Evolutionary conservation across 2,113 vertebrate species (phyloP).

Genomic region (Lycocorax pyrrhopterus): DNA sequence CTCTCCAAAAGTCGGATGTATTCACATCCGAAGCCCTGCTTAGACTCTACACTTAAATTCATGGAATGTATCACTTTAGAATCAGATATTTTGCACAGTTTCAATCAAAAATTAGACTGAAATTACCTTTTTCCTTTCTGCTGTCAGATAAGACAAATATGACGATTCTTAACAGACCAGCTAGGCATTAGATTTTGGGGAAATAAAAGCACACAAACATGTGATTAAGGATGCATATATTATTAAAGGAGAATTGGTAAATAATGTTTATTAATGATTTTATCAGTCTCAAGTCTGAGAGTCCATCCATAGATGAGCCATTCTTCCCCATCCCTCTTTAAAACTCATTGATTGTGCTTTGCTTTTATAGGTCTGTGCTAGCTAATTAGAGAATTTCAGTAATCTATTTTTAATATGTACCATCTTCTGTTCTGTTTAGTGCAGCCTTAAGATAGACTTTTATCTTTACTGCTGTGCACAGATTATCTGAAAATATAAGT

Average conservation of each 20-base stretch:
- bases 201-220: not conserved
- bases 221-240: not conserved
- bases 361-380: conserved; percentile 67
- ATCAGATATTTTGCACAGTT: not conserved
- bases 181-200: not conserved
- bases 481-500: conserved; percentile 77
- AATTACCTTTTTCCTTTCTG: not conserved
- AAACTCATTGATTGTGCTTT: conserved; percentile 57
- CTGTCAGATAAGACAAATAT: not conserved
- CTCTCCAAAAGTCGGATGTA: not conserved
- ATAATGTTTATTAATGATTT: conserved; percentile 7
- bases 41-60: not conserved
- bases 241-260: conserved; percentile 30
- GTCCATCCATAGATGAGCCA: conserved; percentile 41
- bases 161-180: not conserved
- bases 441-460: conserved; percentile 81
- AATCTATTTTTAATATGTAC: conserved; percentile 79
- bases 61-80: not conserved
- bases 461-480: conserved; percentile 77
- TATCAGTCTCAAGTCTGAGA: conserved; percentile 47
- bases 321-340: conserved; percentile 53
- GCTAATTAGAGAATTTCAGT: conserved; percentile 75
- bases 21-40: not conserved
- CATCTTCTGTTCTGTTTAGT: conserved; percentile 78
- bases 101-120: not conserved